phyloP scores from a whole-genome alignment of 2,113 vertebrate genomes.

The Barnardius zonarius region DNA sequence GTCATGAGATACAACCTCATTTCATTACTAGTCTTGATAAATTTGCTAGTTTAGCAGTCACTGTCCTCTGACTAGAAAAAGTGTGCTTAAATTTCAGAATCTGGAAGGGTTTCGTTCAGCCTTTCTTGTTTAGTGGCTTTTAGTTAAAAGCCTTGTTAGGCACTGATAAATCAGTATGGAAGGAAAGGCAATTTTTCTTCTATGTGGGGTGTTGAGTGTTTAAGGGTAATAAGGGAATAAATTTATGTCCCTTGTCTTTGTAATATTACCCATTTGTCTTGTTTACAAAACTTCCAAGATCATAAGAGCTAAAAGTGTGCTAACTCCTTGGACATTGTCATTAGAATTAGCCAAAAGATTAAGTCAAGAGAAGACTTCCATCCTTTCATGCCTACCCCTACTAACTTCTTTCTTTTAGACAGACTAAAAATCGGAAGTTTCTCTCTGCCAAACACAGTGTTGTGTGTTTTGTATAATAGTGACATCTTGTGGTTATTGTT shows the following conservation, averaged over 20 bases:
- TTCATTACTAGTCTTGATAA: not conserved
- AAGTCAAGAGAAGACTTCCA: not conserved
- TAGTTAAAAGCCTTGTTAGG: not conserved
- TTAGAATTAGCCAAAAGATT: not conserved
- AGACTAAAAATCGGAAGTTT: not conserved
- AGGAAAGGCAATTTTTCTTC: not conserved
- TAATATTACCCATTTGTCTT: not conserved
- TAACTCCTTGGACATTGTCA: not conserved
- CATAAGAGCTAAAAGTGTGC: not conserved
- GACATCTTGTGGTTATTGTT: slow-evolving; percentile 46
- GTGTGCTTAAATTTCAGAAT: not conserved
- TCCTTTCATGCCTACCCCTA: not conserved
- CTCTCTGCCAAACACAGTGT: not conserved
- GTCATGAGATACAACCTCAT: not conserved
- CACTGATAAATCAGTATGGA: not conserved
- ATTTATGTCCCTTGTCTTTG: not conserved
- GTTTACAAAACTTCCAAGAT: not conserved
- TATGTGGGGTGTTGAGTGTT: not conserved
- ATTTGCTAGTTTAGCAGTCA: not conserved
- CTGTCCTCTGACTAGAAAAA: not conserved
- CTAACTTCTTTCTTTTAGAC: not conserved
- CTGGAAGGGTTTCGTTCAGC: not conserved
- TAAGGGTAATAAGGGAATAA: not conserved
- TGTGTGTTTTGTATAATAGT: not conserved
- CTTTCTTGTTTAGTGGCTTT: not conserved